phyloP scores from a whole-genome alignment of 1,140 invertebrate genomes.

The Drosophila pseudoananassae region DNA sequence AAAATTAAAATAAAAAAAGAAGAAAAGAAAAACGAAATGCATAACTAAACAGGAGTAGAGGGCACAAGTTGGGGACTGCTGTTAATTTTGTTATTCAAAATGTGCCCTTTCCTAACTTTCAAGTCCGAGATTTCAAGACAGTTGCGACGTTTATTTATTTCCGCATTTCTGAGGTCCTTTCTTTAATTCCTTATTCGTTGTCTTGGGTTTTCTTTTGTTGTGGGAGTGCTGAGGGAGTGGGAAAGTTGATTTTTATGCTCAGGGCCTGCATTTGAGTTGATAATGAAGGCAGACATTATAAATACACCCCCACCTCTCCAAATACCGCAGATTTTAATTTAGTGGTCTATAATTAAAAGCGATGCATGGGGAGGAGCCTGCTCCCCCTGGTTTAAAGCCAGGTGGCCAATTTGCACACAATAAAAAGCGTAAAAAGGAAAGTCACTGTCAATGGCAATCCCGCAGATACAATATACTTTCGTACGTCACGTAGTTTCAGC shows the following conservation, averaged over 20 bases:
- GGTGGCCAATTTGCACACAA: conserved; percentile 61
- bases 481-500: conserved; percentile 70
- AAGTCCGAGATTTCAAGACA: conserved; percentile 47
- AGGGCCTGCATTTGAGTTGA: conserved; percentile 54
- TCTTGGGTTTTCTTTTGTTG: conserved; percentile 65
- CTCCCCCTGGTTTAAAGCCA: neutral
- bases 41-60: conserved; percentile 64
- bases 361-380: conserved; percentile 5
- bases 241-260: conserved; percentile 53
- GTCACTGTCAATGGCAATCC: conserved; percentile 41
- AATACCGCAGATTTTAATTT: conserved; percentile 69
- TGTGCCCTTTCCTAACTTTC: conserved; percentile 22
- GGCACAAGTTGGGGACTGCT: conserved; percentile 34
- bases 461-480: conserved; percentile 60
- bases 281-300: conserved; percentile 60
- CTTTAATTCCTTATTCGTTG: conserved; percentile 26
- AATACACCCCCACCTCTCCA: conserved; percentile 19
- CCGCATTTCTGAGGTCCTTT: conserved; percentile 63
- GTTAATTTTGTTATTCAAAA: conserved; percentile 84
- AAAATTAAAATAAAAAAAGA: conserved; percentile 53
- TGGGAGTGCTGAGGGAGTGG: neutral
- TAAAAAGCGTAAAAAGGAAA: conserved; percentile 47
- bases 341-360: conserved; percentile 78
- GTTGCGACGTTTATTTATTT: conserved; percentile 82
- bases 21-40: conserved; percentile 55